Evolutionary conservation across 2,797 vertebrate species (phyloP), one percentile per base, ranked within the genome.

Genomic region (Neostethus bicornis): DNA sequence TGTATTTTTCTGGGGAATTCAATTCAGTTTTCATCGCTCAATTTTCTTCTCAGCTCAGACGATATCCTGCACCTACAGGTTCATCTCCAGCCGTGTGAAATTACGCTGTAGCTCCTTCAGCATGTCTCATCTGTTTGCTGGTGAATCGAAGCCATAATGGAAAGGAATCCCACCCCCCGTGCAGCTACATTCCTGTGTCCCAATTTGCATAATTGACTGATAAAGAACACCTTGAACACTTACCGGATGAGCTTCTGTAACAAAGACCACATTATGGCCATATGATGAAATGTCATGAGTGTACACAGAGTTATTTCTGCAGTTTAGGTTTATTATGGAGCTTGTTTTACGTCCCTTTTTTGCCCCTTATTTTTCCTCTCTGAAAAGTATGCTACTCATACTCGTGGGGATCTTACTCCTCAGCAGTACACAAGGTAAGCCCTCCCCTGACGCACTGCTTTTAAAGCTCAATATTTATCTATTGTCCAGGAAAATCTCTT

Each of bases 1-100:
- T 47, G 19, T 69, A 75, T 86, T 87, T 86, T 86, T 84, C 32
- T 59, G 55, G 69, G 53, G 72, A 83, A 85, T 84, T 84, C 72
- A 83, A 82, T 82, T 77, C 59, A 75, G 63, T 74, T 85, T 86
- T 87, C 61, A 51, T 83, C 61, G 61, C 85, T 85, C 64, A 70
- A 69, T 88, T 84, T 81, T 74, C 73, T n/a, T 73, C 75, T 71
- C 66, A 75, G 54, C 38, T 51, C 41, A 52, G 70, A 26, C 69
- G 31, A 67, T 49, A 67, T 39, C 43, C 53, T 53, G 65, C 70
- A 61, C 83, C 75, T 54, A 16, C 64, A 50, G 62, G n/a, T 13
- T 65, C 79, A 70, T 81, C 72, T 77, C 32, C 60, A 77, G 73
- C 64, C 61, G 64, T 72, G 62, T 80, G 64, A 79, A 77, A 76